phyloP scores from a whole-genome alignment of 2,888 invertebrate species.

The Hirtodrosophila trivittata region DNA sequence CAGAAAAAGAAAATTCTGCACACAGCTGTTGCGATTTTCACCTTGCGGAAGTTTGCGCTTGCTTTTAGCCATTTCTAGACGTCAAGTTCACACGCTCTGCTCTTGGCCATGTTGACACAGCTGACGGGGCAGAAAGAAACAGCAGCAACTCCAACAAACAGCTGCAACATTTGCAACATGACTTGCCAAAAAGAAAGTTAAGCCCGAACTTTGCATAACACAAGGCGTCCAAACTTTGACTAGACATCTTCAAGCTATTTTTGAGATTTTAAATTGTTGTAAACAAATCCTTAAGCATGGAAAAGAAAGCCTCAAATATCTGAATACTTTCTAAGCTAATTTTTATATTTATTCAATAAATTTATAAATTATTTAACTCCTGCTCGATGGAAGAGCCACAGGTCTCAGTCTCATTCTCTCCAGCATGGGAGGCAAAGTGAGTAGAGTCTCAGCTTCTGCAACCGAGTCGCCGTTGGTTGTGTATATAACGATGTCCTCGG shows the following conservation, averaged over 20 bases:
- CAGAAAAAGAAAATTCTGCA: constrained; percentile 3
- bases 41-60: constrained; percentile 54
- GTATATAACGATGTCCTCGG: too few species aligned
- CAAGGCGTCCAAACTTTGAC: constrained; percentile 30
- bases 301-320: too few species aligned
- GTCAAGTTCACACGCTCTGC: constrained; percentile 52
- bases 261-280: constrained; percentile 1
- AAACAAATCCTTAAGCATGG: background rate
- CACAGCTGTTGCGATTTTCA: constrained; percentile 57
- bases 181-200: constrained; percentile 35
- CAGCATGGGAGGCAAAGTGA: too few species aligned
- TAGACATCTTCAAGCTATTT: constrained; percentile 1
- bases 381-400: too few species aligned
- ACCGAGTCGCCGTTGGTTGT: too few species aligned
- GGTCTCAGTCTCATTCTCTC: too few species aligned
- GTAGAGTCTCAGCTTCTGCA: too few species aligned
- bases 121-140: constrained; percentile 34
- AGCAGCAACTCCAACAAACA: constrained; percentile 29
- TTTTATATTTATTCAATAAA: too few species aligned
- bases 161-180: constrained; percentile 40
- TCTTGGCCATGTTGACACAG: constrained; percentile 55
- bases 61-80: constrained; percentile 31
- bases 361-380: too few species aligned
- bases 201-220: constrained; percentile 31
- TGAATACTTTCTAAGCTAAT: too few species aligned